Percentiles rank a stretch among this genome's conserved stretches.
Conservation (phyloP, 2,797 vertebrate species). For the Potorous gilbertii region DNA sequence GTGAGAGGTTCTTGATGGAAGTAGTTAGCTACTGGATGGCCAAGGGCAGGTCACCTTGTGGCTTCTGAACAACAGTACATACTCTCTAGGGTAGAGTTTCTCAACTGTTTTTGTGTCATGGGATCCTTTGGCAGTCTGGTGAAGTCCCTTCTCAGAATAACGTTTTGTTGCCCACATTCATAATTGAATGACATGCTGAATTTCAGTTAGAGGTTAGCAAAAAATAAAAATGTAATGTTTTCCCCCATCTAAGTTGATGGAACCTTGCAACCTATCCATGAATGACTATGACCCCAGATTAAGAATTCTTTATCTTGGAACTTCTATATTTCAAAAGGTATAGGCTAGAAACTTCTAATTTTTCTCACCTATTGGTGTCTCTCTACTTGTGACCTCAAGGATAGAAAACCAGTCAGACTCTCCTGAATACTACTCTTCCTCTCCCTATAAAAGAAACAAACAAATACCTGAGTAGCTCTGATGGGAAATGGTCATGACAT, state of each 20-base stretch:
- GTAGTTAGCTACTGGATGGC: background rate
- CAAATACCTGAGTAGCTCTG: background rate
- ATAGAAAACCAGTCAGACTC: background rate
- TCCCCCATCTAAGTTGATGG: background rate
- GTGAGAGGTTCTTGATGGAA: background rate
- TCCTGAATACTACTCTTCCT: background rate
- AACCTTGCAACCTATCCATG: background rate
- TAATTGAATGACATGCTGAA: background rate
- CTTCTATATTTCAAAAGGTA: background rate
- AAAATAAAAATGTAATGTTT: background rate
- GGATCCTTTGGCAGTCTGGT: background rate
- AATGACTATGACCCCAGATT: background rate
- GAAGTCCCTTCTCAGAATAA: background rate
- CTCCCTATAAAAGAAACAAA: background rate
- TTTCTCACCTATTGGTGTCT: background rate
- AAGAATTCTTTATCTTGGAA: background rate
- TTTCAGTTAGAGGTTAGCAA: background rate
- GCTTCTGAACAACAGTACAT: background rate
- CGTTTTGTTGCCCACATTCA: background rate
- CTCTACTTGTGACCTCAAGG: background rate
- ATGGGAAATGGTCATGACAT: background rate
- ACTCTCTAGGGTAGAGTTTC: background rate
- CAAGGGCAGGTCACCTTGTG: background rate
- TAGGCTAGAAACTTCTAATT: background rate
- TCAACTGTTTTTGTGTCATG: background rate